Conservation (phyloP, 2,888 invertebrate species). For the Drosophila subquinaria region DNA sequence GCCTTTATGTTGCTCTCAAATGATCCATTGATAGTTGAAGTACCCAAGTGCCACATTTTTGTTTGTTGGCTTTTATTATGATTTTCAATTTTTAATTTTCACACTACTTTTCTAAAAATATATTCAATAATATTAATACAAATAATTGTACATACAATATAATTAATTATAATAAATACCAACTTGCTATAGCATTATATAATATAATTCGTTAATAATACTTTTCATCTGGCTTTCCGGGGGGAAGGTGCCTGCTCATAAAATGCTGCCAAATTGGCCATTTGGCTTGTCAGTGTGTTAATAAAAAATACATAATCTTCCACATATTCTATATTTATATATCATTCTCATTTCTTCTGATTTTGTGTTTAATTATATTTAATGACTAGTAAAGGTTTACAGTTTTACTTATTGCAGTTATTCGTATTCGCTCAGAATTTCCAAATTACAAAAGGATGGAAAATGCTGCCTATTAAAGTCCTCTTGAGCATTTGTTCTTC, state of each 20-base stretch:
- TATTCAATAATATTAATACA: constrained; percentile 75
- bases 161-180: constrained; percentile 79
- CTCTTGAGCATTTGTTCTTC: constrained; percentile 53
- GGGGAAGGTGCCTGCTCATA: constrained; percentile 38
- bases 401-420: constrained; percentile 51
- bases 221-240: constrained; percentile 67
- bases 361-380: constrained; percentile 47
- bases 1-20: neutral
- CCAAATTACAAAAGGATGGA: constrained; percentile 45
- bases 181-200: constrained; percentile 77
- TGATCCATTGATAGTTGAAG: constrained; percentile 4
- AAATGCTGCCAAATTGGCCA: constrained; percentile 53
- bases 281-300: constrained; percentile 62
- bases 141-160: constrained; percentile 76
- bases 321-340: constrained; percentile 38
- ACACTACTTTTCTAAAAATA: constrained; percentile 79
- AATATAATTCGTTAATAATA: constrained; percentile 69
- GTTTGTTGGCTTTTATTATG: constrained; percentile 15
- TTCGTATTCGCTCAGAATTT: constrained; percentile 15
- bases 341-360: constrained; percentile 8
- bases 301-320: constrained; percentile 71
- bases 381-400: constrained; percentile 78
- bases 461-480: constrained; percentile 67
- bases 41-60: constrained; percentile 2
- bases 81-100: constrained; percentile 40